Conservation (phyloP, 2,113 vertebrate species). For the Planiliza haematocheilus region DNA sequence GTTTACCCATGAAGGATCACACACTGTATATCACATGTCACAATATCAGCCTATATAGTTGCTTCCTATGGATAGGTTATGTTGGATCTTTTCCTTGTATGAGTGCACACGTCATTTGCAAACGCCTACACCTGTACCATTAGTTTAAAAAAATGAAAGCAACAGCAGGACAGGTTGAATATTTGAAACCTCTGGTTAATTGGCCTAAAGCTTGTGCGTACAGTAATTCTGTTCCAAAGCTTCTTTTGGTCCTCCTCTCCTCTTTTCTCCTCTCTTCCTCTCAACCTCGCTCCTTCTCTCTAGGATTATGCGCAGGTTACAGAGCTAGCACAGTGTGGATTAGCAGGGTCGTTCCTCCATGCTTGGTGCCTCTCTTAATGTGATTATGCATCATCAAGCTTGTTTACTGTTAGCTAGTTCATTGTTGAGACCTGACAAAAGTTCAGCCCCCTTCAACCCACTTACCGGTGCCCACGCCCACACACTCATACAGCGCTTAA, state of each 20-base stretch:
- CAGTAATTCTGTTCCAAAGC: constrained; percentile 89
- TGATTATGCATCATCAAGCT: constrained; percentile 95
- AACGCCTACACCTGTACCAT: constrained; percentile 10
- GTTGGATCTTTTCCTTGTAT: too few species aligned
- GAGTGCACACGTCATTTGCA: not conserved
- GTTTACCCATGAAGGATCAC: too few species aligned
- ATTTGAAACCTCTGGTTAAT: constrained; percentile 82
- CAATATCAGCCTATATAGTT: not conserved
- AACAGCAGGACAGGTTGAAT: constrained; percentile 14
- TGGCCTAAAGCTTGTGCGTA: constrained; percentile 81
- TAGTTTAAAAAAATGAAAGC: not conserved
- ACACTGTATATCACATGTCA: too few species aligned
- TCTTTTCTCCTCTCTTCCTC: constrained; percentile 39
- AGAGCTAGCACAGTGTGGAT: constrained; percentile 84
- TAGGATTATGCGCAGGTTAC: constrained; percentile 92
- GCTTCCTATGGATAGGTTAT: too few species aligned
- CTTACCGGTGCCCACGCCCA: constrained; percentile 72
- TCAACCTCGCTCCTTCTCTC: constrained; percentile 76
- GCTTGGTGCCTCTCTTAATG: constrained; percentile 89
- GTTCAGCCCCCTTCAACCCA: constrained; percentile 79
- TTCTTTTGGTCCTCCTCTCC: constrained; percentile 65
- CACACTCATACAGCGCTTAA: constrained; percentile 70
- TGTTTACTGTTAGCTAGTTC: constrained; percentile 89
- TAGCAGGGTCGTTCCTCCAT: constrained; percentile 87
- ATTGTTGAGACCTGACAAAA: constrained; percentile 82